Conservation (phyloP, 1,140 invertebrate species). For the Leptonema lineaticorne region DNA sequence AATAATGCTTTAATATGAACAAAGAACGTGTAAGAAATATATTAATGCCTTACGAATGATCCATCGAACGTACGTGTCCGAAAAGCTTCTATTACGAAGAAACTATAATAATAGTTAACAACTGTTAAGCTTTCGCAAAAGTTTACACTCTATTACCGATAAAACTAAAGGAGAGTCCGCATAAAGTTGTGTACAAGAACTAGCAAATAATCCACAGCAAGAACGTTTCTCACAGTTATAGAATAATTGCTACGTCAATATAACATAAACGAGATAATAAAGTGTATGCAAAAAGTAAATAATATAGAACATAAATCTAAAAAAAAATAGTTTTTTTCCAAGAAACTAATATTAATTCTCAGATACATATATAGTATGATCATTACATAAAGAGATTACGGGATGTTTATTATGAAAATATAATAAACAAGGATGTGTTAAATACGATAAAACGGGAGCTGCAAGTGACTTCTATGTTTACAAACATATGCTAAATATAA, state of each 20-base stretch:
- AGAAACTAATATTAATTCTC: too few species aligned
- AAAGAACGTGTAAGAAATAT: too few species aligned
- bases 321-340: too few species aligned
- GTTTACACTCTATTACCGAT: slow-evolving; percentile 28
- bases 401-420: too few species aligned
- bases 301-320: too few species aligned
- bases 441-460: not conserved
- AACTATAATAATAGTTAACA: slow-evolving; percentile 15
- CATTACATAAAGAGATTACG: too few species aligned
- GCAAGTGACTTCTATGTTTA: not conserved
- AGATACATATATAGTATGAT: too few species aligned
- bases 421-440: not conserved
- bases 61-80: not conserved
- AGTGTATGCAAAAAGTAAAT: too few species aligned
- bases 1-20: too few species aligned
- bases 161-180: slow-evolving; percentile 14
- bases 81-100: not conserved
- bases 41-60: not conserved
- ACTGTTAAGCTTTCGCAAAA: slow-evolving; percentile 15
- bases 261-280: too few species aligned
- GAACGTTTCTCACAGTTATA: too few species aligned
- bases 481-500: slow-evolving; percentile 11
- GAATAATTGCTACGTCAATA: too few species aligned
- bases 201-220: not conserved
- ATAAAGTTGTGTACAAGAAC: slow-evolving; percentile 12